Evolutionary conservation across 2,797 vertebrate genomes (phyloP).

Genomic region (Triplophysa bombifrons): DNA sequence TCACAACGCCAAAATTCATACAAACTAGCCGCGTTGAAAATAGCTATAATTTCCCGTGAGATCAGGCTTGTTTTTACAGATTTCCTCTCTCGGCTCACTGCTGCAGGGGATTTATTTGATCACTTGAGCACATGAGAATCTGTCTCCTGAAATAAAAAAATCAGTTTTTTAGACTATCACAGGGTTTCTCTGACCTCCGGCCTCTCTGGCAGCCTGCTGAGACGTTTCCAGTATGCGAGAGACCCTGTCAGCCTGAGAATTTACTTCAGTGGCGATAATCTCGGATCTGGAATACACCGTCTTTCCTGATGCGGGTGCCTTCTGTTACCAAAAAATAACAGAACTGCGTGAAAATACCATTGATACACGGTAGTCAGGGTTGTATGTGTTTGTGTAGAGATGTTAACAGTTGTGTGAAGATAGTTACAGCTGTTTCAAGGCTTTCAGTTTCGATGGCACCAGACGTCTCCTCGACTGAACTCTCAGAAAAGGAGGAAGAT

Average conservation of each 20-base stretch:
- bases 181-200: slow-evolving; percentile 73
- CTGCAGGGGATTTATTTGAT: not conserved
- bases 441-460: slow-evolving; percentile 34
- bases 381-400: too few relatives aligned
- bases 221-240: slow-evolving; percentile 73
- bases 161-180: not conserved
- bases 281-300: slow-evolving; percentile 80
- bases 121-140: not conserved
- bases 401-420: not conserved
- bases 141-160: not conserved
- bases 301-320: slow-evolving; percentile 54
- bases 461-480: slow-evolving; percentile 60
- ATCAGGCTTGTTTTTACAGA: too few relatives aligned
- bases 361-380: not conserved
- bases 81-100: too few relatives aligned
- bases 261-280: slow-evolving; percentile 76
- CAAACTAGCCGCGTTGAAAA: too few relatives aligned
- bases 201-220: slow-evolving; percentile 67
- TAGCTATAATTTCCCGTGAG: too few relatives aligned
- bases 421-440: slow-evolving; percentile 33
- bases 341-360: not conserved
- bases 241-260: slow-evolving; percentile 67
- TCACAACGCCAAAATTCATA: too few relatives aligned
- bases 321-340: not conserved
- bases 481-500: slow-evolving; percentile 41